Percentiles rank a stretch among this genome's conserved stretches.
Conservation (phyloP, 2,888 invertebrate genomes). For the Myopa testacea region DNA sequence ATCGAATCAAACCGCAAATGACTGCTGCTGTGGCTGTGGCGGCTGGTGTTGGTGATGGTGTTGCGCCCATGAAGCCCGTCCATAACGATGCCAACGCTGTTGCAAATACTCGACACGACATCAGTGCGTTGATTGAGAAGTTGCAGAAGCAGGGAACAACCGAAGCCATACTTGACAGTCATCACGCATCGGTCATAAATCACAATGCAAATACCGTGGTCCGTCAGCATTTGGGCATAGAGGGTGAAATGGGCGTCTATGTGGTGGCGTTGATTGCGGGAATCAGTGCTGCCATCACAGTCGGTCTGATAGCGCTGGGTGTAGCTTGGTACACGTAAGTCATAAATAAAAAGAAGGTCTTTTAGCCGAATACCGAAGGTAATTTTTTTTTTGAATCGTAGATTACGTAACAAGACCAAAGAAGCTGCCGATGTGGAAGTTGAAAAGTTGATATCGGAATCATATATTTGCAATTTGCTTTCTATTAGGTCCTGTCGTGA, state of each 20-base stretch:
- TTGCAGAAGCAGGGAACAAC: constrained; percentile 63
- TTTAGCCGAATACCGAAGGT: background rate
- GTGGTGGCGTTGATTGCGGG: constrained; percentile 76
- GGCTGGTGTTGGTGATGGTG: constrained; percentile 53
- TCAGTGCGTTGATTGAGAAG: constrained; percentile 63
- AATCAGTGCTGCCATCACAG: constrained; percentile 74
- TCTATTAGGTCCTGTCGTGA: constrained; percentile 64
- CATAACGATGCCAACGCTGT: constrained; percentile 44
- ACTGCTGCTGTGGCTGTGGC: constrained; percentile 60
- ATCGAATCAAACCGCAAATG: constrained; percentile 66
- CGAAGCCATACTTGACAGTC: constrained; percentile 47
- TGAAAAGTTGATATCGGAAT: constrained; percentile 63
- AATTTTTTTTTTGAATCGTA: constrained; percentile 60
- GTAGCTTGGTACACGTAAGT: constrained; percentile 76
- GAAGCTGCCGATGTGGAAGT: constrained; percentile 94
- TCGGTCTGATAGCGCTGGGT: constrained; percentile 74
- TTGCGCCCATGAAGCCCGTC: constrained; percentile 52
- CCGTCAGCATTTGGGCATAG: constrained; percentile 66
- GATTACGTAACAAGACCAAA: constrained; percentile 87
- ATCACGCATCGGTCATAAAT: constrained; percentile 20
- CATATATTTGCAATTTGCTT: constrained; percentile 64
- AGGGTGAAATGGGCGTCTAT: constrained; percentile 70
- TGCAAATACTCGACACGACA: constrained; percentile 55
- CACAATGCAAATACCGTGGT: constrained; percentile 58
- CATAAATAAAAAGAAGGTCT: background rate